Evolutionary conservation across 1,140 invertebrate genomes (phyloP).

Genomic region (Neuroterus valhalla): DNA sequence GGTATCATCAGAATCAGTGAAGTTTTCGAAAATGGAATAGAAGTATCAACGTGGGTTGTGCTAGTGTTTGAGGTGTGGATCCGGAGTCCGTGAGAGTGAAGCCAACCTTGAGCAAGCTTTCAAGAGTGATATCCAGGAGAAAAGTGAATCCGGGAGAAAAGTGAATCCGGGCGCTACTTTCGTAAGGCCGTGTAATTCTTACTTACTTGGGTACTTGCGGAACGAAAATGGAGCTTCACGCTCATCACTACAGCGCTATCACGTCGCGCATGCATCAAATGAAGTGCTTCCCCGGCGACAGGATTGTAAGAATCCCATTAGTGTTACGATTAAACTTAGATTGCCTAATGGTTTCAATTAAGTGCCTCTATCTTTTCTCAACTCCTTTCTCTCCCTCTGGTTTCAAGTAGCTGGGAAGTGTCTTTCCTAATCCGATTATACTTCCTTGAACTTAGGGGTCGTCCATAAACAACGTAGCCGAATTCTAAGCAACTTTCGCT

Average conservation of each 20-base stretch:
- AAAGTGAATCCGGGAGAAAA: neutral
- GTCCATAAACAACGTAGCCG: no score
- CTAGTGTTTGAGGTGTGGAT: neutral
- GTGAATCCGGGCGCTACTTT: neutral
- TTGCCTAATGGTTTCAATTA: constrained; percentile 29
- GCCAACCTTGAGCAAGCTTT: neutral
- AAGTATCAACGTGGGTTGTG: constrained; percentile 4
- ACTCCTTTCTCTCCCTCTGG: neutral
- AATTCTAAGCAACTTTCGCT: no score
- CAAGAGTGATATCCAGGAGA: neutral
- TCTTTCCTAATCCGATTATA: neutral
- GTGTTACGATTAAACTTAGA: constrained; percentile 28
- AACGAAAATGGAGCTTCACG: constrained; percentile 68
- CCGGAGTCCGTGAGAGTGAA: constrained; percentile 13
- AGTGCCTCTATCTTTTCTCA: constrained; percentile 14
- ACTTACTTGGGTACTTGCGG: constrained; percentile 28
- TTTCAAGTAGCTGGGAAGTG: neutral
- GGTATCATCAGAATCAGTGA: neutral
- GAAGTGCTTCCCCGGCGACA: constrained; percentile 76
- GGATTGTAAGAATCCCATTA: constrained; percentile 70
- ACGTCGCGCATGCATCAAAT: constrained; percentile 70
- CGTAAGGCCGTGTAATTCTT: constrained; percentile 32
- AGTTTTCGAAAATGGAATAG: constrained; percentile 11
- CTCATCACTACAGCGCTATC: constrained; percentile 68
- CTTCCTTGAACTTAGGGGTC: no score